Evolutionary conservation across 2,797 vertebrate species (phyloP).

Genomic region (Alfaro cultratus): DNA sequence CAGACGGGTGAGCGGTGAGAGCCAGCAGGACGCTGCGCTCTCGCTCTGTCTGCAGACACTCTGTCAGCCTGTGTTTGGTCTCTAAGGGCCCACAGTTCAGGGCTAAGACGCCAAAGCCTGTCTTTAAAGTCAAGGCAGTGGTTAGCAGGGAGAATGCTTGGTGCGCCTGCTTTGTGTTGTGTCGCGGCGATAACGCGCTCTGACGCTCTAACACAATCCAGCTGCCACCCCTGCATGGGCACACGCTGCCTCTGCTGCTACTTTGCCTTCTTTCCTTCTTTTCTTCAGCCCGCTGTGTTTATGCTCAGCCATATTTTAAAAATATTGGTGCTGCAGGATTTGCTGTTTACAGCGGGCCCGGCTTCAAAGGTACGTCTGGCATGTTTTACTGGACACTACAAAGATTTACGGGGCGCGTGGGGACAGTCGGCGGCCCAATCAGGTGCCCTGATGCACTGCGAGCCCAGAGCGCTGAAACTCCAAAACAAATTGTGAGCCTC

Average conservation of each 20-base stretch:
- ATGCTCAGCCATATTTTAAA: slow-evolving; percentile 1
- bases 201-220: slow-evolving; percentile 67
- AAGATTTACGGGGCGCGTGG: slow-evolving; percentile 28
- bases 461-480: slow-evolving; percentile 31
- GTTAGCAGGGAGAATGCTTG: slow-evolving; percentile 39
- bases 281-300: slow-evolving; percentile 15
- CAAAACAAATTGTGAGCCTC: slow-evolving; percentile 18
- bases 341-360: slow-evolving; percentile 20
- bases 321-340: slow-evolving; percentile 20
- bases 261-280: not conserved
- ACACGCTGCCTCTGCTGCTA: slow-evolving; percentile 30
- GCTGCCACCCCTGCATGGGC: slow-evolving; percentile 49
- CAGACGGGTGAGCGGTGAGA: slow-evolving; percentile 39
- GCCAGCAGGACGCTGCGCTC: slow-evolving; percentile 36
- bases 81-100: slow-evolving; percentile 48
- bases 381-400: slow-evolving; percentile 19
- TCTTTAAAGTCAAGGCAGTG: slow-evolving; percentile 50
- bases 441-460: not conserved
- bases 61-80: slow-evolving; percentile 67
- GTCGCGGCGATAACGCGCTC: slow-evolving; percentile 51
- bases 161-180: slow-evolving; percentile 69
- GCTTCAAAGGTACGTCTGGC: slow-evolving; percentile 41
- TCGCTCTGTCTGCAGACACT: slow-evolving; percentile 35
- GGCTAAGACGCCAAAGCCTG: slow-evolving; percentile 63
- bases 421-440: slow-evolving; percentile 16